A percentile compares a stretch with the other conserved stretches of the same genome.
Evolutionary conservation across 2,113 vertebrate species (phyloP).

Genomic region (Orthonyx spaldingii): DNA sequence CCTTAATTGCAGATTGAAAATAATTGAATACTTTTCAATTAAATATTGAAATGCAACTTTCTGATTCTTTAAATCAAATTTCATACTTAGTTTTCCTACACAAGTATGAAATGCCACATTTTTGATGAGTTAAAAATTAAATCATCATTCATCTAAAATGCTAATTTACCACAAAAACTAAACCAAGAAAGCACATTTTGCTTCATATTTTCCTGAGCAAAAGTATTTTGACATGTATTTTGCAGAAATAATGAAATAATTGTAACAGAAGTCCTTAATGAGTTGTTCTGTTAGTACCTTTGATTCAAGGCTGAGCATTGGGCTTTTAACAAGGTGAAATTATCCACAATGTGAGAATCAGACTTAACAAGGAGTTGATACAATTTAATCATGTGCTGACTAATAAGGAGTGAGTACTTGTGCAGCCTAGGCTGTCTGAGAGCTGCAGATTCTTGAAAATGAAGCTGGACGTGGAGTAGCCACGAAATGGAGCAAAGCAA

Average conservation of each 20-base stretch:
- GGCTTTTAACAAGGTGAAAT: neutral
- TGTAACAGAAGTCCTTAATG: neutral
- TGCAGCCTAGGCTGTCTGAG: neutral
- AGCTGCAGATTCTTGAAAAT: neutral
- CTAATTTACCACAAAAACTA: neutral
- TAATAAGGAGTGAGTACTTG: neutral
- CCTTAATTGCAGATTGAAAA: neutral
- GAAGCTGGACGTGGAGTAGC: neutral
- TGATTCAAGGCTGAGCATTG: neutral
- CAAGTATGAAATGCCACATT: neutral
- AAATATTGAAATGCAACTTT: neutral
- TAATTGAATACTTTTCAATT: conserved; percentile 11
- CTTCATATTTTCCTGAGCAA: neutral
- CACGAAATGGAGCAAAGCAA: neutral
- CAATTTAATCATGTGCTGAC: neutral
- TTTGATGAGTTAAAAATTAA: neutral
- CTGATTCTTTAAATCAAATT: neutral
- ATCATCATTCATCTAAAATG: neutral
- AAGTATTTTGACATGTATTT: neutral
- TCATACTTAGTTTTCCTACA: neutral
- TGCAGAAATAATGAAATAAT: neutral
- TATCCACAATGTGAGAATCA: neutral
- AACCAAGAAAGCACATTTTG: neutral
- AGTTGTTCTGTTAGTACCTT: neutral
- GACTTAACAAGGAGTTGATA: neutral